Conservation (phyloP, 2,113 vertebrate genomes). For the Ochotona curzoniae region DNA sequence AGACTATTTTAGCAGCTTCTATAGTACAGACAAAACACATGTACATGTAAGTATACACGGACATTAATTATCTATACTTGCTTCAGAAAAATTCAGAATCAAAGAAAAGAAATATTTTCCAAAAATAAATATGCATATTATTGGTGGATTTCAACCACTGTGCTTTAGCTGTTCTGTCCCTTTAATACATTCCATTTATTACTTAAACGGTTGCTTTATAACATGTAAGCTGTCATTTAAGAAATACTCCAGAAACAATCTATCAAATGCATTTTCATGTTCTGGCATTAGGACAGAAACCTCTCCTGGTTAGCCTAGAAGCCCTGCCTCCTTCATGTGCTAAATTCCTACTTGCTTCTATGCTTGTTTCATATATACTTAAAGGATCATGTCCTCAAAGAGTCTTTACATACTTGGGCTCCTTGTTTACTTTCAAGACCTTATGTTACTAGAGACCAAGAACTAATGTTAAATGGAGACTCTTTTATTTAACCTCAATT, state of each 20-base stretch:
- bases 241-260: conserved; percentile 19
- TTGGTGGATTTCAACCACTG: background rate
- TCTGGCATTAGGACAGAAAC: background rate
- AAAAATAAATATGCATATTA: background rate
- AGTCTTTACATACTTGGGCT: background rate
- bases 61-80: background rate
- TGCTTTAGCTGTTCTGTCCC: background rate
- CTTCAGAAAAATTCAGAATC: background rate
- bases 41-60: background rate
- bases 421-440: background rate
- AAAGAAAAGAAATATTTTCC: conserved; percentile 6
- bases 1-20: background rate
- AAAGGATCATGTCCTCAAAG: background rate
- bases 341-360: background rate
- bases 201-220: background rate
- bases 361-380: background rate
- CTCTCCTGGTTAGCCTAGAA: background rate
- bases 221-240: background rate
- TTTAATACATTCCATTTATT: background rate
- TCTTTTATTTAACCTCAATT: background rate
- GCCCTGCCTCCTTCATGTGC: background rate
- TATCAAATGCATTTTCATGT: background rate
- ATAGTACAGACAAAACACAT: background rate
- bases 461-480: background rate
- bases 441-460: background rate